Evolutionary conservation across 2,888 invertebrate species (phyloP).

Genomic region (Atherix ibis): DNA sequence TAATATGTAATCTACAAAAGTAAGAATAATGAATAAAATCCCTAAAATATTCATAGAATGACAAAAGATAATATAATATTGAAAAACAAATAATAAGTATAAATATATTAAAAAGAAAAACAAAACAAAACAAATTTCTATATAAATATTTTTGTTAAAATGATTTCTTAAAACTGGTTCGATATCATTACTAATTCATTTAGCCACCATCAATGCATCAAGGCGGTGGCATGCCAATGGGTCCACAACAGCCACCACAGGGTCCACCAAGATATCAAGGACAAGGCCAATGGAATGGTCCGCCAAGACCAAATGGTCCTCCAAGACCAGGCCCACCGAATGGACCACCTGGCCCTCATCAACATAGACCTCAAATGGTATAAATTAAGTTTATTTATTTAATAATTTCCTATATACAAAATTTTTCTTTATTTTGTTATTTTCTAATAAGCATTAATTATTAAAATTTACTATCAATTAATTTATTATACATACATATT

Average conservation of each 20-base stretch:
- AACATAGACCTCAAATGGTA: conserved; percentile 45
- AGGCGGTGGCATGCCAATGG: conserved; percentile 32
- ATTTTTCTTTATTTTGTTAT: conserved; percentile 1
- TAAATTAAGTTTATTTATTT: conserved; percentile 12
- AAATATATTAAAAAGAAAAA: too few species aligned
- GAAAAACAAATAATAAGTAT: too few species aligned
- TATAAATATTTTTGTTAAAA: too few species aligned
- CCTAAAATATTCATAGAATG: too few species aligned
- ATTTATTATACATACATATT: too few species aligned
- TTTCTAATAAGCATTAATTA: too few species aligned
- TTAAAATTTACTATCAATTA: too few species aligned
- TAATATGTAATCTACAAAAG: too few species aligned
- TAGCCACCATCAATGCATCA: conserved; percentile 43
- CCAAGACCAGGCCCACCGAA: conserved; percentile 36
- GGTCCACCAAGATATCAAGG: conserved; percentile 36
- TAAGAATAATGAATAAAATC: too few species aligned
- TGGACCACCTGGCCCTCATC: conserved; percentile 36
- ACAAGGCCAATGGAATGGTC: conserved; percentile 34
- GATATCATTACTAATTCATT: conserved; percentile 11
- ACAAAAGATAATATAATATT: too few species aligned
- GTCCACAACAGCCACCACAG: conserved; percentile 39
- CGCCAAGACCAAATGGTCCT: conserved; percentile 35
- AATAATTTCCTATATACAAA: conserved; percentile 1
- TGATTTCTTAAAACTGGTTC: too few species aligned
- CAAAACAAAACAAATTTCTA: too few species aligned